Conservation (phyloP, 1,140 invertebrate genomes). For the Diprion similis region DNA sequence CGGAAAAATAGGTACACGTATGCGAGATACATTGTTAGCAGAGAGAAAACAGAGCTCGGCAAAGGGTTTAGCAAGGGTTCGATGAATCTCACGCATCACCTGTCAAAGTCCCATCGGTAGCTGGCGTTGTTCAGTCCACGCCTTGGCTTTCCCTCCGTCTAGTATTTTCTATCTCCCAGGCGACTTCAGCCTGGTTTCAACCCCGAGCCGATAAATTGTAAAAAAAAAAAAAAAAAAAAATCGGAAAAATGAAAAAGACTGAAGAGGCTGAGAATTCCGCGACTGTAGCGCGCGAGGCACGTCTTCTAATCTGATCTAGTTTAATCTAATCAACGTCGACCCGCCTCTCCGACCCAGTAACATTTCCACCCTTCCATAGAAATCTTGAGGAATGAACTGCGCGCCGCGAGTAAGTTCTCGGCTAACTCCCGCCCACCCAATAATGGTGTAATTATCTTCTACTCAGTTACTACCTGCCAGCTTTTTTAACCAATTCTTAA, state of each 20-base stretch:
- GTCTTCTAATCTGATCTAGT: not conserved
- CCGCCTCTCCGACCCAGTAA: not conserved
- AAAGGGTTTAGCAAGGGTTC: conserved; percentile 22
- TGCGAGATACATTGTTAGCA: not conserved
- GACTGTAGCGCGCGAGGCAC: not conserved
- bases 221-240: too few relatives aligned
- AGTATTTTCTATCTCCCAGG: too few relatives aligned
- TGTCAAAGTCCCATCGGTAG: conserved; percentile 21
- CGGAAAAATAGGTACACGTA: not conserved
- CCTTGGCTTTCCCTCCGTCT: too few relatives aligned
- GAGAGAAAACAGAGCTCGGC: not conserved
- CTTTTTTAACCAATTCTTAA: too few relatives aligned
- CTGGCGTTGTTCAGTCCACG: too few relatives aligned
- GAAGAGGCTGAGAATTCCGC: not conserved
- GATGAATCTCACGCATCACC: conserved; percentile 26
- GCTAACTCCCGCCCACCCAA: not conserved
- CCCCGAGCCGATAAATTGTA: too few relatives aligned
- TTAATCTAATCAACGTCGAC: conserved; percentile 2
- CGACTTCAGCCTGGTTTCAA: not conserved
- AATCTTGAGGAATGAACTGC: not conserved
- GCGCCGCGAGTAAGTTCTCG: not conserved
- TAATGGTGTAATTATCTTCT: too few relatives aligned
- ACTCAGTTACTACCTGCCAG: too few relatives aligned
- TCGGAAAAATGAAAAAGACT: too few relatives aligned
- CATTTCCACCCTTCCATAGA: not conserved